Conservation (phyloP, 2,113 vertebrate genomes). For the Lipophrys pholis region DNA sequence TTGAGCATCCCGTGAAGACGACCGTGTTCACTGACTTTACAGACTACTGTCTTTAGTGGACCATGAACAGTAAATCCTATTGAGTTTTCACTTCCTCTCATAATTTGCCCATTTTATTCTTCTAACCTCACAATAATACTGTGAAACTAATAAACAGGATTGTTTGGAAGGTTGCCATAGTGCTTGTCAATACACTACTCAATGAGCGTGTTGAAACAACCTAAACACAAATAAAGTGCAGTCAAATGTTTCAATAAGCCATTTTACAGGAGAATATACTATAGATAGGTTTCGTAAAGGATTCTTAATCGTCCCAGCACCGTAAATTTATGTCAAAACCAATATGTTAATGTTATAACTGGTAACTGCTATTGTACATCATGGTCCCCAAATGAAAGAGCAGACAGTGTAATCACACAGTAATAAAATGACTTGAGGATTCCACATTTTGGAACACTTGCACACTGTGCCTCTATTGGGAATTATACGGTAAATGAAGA, state of each 20-base stretch:
- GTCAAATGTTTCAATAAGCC: not conserved
- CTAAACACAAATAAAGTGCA: not conserved
- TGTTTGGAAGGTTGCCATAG: no score
- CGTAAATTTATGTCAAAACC: not conserved
- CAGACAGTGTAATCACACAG: not conserved
- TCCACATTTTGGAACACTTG: conserved; percentile 13
- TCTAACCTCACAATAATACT: no score
- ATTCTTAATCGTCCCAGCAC: conserved; percentile 6
- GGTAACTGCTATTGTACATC: not conserved
- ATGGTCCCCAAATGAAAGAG: conserved; percentile 9
- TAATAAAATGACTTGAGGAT: conserved; percentile 14
- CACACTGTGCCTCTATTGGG: conserved; percentile 8
- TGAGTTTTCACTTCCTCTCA: no score
- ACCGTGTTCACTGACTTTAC: no score
- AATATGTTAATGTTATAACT: not conserved
- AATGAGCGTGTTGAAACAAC: not conserved
- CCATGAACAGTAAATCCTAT: no score
- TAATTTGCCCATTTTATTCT: no score
- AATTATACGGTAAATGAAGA: not conserved
- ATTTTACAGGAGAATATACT: not conserved
- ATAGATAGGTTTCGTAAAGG: conserved; percentile 7
- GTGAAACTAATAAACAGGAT: no score
- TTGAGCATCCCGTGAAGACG: no score
- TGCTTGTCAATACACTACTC: no score
- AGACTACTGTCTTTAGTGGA: no score